These are phyloP conservation scores for Andrena marginata DNA, from an alignment of 2,888 invertebrate species.

Conservation along the genomic window DNA sequence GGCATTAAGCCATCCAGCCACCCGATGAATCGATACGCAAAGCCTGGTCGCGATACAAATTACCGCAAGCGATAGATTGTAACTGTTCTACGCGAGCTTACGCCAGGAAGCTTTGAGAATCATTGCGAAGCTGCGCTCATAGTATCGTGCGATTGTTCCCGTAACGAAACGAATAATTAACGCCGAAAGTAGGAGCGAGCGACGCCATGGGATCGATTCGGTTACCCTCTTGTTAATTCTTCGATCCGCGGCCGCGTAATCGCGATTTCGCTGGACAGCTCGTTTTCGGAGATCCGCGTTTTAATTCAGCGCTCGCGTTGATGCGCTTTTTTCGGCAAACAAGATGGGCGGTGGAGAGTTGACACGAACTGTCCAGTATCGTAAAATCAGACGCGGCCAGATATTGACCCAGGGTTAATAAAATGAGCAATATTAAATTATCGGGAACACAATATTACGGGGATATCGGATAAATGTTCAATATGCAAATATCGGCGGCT, in stretches of 20 bases:
- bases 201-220: too few relatives aligned
- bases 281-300: neutral
- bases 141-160: slow-evolving; percentile 20
- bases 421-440: slow-evolving; percentile 57
- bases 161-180: slow-evolving; percentile 12
- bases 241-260: neutral
- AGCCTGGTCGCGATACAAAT: slow-evolving; percentile 37
- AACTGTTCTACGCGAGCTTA: neutral
- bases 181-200: neutral
- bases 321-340: neutral
- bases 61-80: slow-evolving; percentile 27
- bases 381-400: slow-evolving; percentile 31
- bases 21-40: slow-evolving; percentile 31
- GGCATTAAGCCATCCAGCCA: slow-evolving; percentile 23
- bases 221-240: too few relatives aligned
- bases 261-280: neutral
- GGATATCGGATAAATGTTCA: slow-evolving; percentile 52
- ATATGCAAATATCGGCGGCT: slow-evolving; percentile 43
- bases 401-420: slow-evolving; percentile 58
- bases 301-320: neutral
- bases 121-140: slow-evolving; percentile 10
- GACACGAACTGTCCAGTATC: slow-evolving; percentile 16
- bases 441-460: slow-evolving; percentile 43
- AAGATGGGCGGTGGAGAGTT: neutral
- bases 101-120: slow-evolving; percentile 28